Conservation (phyloP, 2,888 invertebrate species). For the Agriotes lineatus region DNA sequence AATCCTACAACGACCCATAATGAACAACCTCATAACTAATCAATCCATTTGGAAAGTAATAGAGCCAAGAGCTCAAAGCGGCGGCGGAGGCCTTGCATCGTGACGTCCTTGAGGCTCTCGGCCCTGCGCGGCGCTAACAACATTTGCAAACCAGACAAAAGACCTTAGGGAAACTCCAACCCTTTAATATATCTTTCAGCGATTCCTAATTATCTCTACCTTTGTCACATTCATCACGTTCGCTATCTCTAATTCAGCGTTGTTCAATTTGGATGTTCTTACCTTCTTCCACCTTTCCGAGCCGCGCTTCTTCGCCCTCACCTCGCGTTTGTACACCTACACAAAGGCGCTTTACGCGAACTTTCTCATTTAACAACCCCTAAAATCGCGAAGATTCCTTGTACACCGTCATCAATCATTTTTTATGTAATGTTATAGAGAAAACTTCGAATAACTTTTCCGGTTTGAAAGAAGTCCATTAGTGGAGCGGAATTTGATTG, state of each 20-base stretch:
- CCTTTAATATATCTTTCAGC: conserved; percentile 47
- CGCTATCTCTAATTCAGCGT: conserved; percentile 45
- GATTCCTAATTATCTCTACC: conserved; percentile 47
- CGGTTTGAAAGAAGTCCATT: conserved; percentile 4
- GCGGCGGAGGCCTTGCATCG: not conserved
- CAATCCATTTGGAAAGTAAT: too few relatives aligned
- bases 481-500: not conserved
- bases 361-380: conserved; percentile 23
- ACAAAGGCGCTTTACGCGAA: conserved; percentile 16
- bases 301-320: conserved; percentile 1
- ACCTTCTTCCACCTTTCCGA: conserved; percentile 17
- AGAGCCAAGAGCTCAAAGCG: not conserved
- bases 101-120: not conserved
- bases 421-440: conserved; percentile 19
- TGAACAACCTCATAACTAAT: too few relatives aligned
- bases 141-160: conserved; percentile 15
- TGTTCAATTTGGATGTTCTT: conserved; percentile 43
- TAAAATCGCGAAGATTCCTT: conserved; percentile 14
- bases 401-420: conserved; percentile 13
- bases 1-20: too few relatives aligned
- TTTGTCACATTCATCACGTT: conserved; percentile 48
- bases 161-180: conserved; percentile 24
- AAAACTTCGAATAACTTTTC: conserved; percentile 15
- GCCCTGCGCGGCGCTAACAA: not conserved
- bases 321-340: conserved; percentile 17